phyloP scores from a whole-genome alignment of 2,888 invertebrate species.

The Dyspetes luteomarginatus region DNA sequence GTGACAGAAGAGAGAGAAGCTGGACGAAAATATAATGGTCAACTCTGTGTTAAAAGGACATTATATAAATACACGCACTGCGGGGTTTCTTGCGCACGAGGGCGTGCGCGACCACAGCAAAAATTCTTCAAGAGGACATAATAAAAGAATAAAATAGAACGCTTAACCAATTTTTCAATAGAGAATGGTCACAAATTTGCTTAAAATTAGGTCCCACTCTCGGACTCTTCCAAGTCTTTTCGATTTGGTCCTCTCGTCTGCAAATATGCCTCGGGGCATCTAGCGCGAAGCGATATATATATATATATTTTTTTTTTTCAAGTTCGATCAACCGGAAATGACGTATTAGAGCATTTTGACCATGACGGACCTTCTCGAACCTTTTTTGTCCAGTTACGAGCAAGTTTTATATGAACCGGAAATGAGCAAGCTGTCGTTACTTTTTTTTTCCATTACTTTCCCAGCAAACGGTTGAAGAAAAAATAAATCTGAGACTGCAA shows the following conservation, averaged over 20 bases:
- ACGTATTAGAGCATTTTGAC: constrained; percentile 15
- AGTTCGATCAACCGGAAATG: constrained; percentile 49
- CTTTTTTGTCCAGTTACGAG: neutral
- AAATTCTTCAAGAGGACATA: constrained; percentile 72
- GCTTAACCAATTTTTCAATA: constrained; percentile 76
- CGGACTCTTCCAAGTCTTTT: constrained; percentile 10
- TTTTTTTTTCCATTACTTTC: no score
- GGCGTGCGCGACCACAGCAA: constrained; percentile 30
- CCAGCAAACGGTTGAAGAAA: no score
- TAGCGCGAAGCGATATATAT: no score
- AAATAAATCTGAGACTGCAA: no score
- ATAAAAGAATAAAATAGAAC: constrained; percentile 61
- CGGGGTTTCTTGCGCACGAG: constrained; percentile 32
- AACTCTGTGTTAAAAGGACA: constrained; percentile 40
- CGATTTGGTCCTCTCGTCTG: constrained; percentile 42
- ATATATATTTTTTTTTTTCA: neutral
- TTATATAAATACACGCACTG: constrained; percentile 21
- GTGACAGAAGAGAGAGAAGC: constrained; percentile 69
- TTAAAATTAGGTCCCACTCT: constrained; percentile 74
- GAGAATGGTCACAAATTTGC: constrained; percentile 75
- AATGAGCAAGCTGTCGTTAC: no score
- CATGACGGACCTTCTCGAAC: constrained; percentile 10
- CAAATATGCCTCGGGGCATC: constrained; percentile 28
- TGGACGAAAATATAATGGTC: constrained; percentile 52
- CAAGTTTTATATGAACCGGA: no score